Evolutionary conservation across 2,888 invertebrate genomes (phyloP), one percentile per base, ranked within the genome.

Genomic region (Itoplectis maculator): DNA sequence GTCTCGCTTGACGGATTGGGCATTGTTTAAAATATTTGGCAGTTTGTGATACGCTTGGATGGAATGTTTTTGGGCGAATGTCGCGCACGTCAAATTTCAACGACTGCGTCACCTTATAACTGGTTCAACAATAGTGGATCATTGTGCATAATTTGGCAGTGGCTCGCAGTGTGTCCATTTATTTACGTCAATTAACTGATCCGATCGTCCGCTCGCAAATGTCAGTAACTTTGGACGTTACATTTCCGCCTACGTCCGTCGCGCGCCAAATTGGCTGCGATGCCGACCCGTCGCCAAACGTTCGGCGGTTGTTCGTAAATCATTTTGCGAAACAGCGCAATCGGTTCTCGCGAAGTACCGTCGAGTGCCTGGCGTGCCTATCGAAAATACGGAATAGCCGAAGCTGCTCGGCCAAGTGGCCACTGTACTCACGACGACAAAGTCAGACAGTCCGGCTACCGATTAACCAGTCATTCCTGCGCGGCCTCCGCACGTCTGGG

Each of bases 401-500:
- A 59, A 35, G 13, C 29, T 2, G n/a, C n/a, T 18, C 20, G n/a
- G 20, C 40, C 18, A 35, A 35, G 63, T 23, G 61, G 29, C 37
- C n/a, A n/a, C n/a, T 8, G 42, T 42, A 61, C 40, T 23, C n/a
- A 45, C 18, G 9, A 54, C 35, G 29, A 69, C 66, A 61, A 69
- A 40, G 49, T 49, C n/a, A 61, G 61, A 40, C 59, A 61, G 49
- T 20, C 40, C 47, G 42, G n/a, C 49, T 66, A 37, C 20, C 66
- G 66, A 79, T 79, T 37, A 66, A 79, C 51, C 47, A 45, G 20
- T 66, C 35, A 70, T 54, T 79, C 40, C 59, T 37, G 49, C 40
- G 15, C 29, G 59, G 23, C n/a, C 9, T 18, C n/a, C n/a, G 59
- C 29, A 20, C 20, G 45, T 45, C 47, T 72, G 70, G 42, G 65